Evolutionary conservation across 2,113 vertebrate species (phyloP), one percentile per base, ranked within the genome.

Genomic region (Electrona antarctica): DNA sequence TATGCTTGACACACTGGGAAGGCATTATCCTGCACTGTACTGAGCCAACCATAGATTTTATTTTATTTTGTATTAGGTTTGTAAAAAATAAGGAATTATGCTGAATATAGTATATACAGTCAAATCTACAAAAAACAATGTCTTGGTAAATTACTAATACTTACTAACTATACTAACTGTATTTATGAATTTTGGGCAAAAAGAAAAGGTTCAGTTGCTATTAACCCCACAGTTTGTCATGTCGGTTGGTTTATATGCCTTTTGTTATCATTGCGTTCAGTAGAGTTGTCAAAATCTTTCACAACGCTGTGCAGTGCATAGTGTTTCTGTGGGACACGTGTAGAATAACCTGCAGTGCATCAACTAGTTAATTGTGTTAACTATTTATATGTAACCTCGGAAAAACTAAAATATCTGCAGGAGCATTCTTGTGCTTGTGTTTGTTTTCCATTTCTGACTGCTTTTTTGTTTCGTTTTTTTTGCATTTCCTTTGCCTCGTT

Each of bases 291-390:
- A 46, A 52, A 48, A 52, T 64, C 64, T 68, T 64, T 79, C 85
- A 88, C 84, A 85, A 90, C 87, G 91, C 94, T 89, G 92, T 97
- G 96, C 96, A 87, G 96, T 91, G 93, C 96, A 94, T 82, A 90
- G 92, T 87, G 69, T 92, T 87, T 92, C 88, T 91, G 88, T 90
- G 91, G 91, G 91, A 88, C 89, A 87, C 91, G 92, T 91, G 92
- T 94, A 91, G 89, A 92, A 90, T 76, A 81, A 55, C 48, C 5
- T 46, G 52, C 13, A 46, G 66, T 60, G 76, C 63, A 79, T 63
- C 55, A 80, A 61, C 33, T 41, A 41, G 33, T 69, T 49, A 60
- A 48, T 48, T 76, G 41, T 76, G 41, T 67, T 65, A 8, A 50
- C 64, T 48, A 5, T 64, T 0, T 84, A 73, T 80, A 13, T 71